Base-by-base conservation (phyloP, 2,888 invertebrate genomes). In the Eudasyphora cyanicolor region DNA sequence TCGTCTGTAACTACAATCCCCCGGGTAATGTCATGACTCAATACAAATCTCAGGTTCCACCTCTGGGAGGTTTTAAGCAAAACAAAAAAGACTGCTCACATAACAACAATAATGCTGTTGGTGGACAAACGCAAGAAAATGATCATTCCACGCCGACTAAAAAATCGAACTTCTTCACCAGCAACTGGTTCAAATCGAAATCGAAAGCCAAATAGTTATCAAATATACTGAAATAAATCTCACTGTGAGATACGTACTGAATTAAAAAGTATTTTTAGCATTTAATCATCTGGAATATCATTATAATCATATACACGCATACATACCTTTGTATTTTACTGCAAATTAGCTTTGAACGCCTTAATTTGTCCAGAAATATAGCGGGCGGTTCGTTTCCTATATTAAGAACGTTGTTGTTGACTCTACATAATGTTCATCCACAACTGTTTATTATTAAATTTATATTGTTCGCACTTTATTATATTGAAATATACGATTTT, bases 1-100 rank as follows among this genome's bases (percentile, higher is more conserved):
- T 98, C 0, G 98, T 98, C 0, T 97, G 96, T 42, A 96, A 97
- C 91, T 98, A 98, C 91, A 94, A 94, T 87, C 98, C 98, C 0
- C 96, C 98, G 0, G 98, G 98, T 1, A 98, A 98, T 91, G 95
- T 96, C 86, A 93, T 95, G 57, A 96, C 96, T 0, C 94, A 95
- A 88, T 97, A 95, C 88, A 93, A 94, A 17, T 94, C 94, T 29
- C 96, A 97, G 90, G 97, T 97, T 12, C 95, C 94, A 10, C 94
- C 86, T 7, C 57, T 79, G 45, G 79, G 71, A 29, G 49, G 67
- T 5, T 67, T 67, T 24, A 54, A 60, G n/a, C n/a, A n/a, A n/a
- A n/a, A n/a, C 21, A 54, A 54, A 24, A 54, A 60, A 60, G 60
- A 60, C 60, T 60, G 29, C 32, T 29, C 60, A 6, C 2, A 60